Evolutionary conservation across 2,797 vertebrate genomes (phyloP).

Genomic region (Brotula barbata): DNA sequence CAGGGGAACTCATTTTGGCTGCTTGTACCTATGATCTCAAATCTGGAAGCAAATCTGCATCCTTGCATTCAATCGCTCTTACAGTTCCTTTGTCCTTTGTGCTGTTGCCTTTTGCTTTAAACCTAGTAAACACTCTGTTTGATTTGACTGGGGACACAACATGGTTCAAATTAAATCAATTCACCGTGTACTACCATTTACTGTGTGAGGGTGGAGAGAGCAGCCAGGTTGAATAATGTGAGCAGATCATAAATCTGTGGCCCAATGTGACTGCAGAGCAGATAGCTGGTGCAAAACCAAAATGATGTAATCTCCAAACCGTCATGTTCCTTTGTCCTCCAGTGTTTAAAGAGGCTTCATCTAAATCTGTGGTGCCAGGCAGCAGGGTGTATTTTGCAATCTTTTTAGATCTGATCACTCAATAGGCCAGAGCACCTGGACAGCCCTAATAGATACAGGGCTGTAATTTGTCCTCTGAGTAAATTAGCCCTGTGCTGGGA

Average conservation of each 20-base stretch:
- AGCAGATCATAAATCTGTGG: conserved; percentile 54
- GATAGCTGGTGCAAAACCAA: conserved; percentile 46
- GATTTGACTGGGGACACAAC: conserved; percentile 64
- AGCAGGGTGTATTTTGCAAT: conserved; percentile 31
- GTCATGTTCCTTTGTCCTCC: conserved; percentile 53
- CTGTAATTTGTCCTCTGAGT: conserved; percentile 68
- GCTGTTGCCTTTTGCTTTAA: conserved; percentile 49
- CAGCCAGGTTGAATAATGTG: conserved; percentile 48
- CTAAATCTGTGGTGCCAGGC: conserved; percentile 37
- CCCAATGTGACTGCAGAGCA: conserved; percentile 36
- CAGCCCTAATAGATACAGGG: conserved; percentile 60
- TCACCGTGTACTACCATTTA: conserved; percentile 60
- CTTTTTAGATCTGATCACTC: conserved; percentile 59
- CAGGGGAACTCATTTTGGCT: too few species aligned
- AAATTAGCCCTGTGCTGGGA: conserved; percentile 57
- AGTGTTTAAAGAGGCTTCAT: conserved; percentile 48
- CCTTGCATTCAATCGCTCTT: conserved; percentile 39
- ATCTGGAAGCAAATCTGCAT: too few species aligned
- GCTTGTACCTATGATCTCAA: too few species aligned
- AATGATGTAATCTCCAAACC: conserved; percentile 56
- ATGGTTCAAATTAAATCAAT: conserved; percentile 65
- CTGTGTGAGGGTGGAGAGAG: conserved; percentile 55
- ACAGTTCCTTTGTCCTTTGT: conserved; percentile 40
- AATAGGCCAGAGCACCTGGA: conserved; percentile 64
- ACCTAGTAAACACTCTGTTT: conserved; percentile 65